Conservation (phyloP, 2,113 vertebrate genomes). For the Thermophis baileyi region DNA sequence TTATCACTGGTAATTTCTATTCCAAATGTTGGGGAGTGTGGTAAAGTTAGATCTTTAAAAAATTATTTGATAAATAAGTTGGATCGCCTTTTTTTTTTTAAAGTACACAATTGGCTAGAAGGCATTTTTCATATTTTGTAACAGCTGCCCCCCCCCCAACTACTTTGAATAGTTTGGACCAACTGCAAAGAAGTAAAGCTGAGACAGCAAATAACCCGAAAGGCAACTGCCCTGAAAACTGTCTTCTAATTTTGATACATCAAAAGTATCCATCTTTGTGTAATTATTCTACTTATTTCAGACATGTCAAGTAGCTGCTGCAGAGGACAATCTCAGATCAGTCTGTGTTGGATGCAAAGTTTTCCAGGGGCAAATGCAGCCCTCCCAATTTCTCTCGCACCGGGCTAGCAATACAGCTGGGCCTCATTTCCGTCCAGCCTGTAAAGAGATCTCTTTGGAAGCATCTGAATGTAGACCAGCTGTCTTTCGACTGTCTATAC, state of each 20-base stretch:
- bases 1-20: not conserved
- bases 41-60: not conserved
- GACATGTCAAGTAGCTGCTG: slow-evolving; percentile 15
- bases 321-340: not conserved
- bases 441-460: slow-evolving; percentile 19
- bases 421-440: not conserved
- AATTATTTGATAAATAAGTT: not conserved
- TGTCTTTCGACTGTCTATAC: not conserved
- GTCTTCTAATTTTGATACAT: not conserved
- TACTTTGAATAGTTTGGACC: slow-evolving; percentile 38
- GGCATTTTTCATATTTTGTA: slow-evolving; percentile 39
- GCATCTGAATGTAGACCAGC: slow-evolving; percentile 3
- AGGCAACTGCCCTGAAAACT: slow-evolving; percentile 3
- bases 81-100: not conserved
- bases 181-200: slow-evolving; percentile 8
- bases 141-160: slow-evolving; percentile 49
- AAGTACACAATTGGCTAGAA: not conserved
- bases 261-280: not conserved
- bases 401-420: slow-evolving; percentile 1
- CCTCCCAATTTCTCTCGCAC: not conserved
- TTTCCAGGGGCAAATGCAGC: not conserved
- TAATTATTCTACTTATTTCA: not conserved
- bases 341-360: not conserved
- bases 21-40: not conserved
- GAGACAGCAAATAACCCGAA: slow-evolving; percentile 38